Base-by-base conservation (phyloP, 2,797 vertebrate species). In the Acanthiza pusilla region DNA sequence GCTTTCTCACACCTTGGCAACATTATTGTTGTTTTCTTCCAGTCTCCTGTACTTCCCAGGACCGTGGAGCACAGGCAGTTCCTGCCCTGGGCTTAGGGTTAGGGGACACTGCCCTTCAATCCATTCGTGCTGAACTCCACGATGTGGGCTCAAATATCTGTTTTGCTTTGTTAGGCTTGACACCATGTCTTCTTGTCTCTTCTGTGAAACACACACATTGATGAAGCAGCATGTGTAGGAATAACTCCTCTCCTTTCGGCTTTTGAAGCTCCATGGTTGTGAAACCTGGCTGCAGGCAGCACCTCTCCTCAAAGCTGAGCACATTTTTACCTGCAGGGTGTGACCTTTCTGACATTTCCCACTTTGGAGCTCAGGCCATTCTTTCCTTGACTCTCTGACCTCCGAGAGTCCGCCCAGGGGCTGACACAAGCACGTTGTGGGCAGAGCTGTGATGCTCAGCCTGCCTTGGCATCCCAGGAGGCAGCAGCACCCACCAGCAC, bases 341-440 rank as follows among this genome's bases (percentile, higher is more conserved):
- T 51, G 38, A 66, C 30, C 25, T 90, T 62, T 51, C 45, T 32
- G 50, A 25, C 5, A 10, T 60, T 82, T 93, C 10, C 19, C 74
- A 2, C 25, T 40, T n/a, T 32, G 83, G 42, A 68, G 40, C 30
- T 65, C 27, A 58, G 58, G 29, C 11, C 57, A 43, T 19, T 48
- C 16, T 51, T 25, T 79, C 25, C 5, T 2, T 7, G 4, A 22
- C 13, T 81, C 32, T 2, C 8, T 65, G 54, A 42, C 23, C 27
- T 66, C 53, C 21, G 11, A 43, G 42, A 51, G 34, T 12, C 54
- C 3, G 11, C 13, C 10, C 36, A 32, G 55, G 42, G 38, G 19
- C n/a, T 65, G 43, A 13, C n/a, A 61, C 32, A 55, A 29, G 3
- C 8, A 11, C 0, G 0, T 36, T 40, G 29, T 0, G 14, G 45